These are phyloP conservation scores for Neocrepidodera transversa DNA, from an alignment of 2,888 invertebrate species.

Conservation along the genomic window DNA sequence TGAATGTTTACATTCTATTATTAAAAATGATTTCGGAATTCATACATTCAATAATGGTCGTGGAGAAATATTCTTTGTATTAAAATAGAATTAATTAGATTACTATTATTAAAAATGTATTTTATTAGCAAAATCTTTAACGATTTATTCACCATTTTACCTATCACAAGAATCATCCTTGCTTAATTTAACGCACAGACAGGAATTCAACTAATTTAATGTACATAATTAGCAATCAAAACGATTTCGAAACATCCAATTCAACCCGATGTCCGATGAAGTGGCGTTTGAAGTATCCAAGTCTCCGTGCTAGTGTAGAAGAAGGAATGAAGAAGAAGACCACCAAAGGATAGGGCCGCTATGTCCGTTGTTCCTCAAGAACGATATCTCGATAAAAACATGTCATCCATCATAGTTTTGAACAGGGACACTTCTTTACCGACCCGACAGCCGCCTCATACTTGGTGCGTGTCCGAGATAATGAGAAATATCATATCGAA, in stretches of 20 bases:
- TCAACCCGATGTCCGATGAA: constrained; percentile 7
- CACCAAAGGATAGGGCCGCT: constrained; percentile 51
- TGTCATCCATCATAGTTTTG: constrained; percentile 60
- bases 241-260: constrained; percentile 28
- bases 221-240: constrained; percentile 29
- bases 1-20: no score
- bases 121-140: no score
- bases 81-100: no score
- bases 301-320: constrained; percentile 20
- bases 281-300: constrained; percentile 6
- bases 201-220: constrained; percentile 22
- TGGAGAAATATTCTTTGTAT: no score
- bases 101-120: no score
- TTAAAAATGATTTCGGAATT: no score
- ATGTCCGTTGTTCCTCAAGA: constrained; percentile 52
- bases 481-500: constrained; percentile 51
- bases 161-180: neutral
- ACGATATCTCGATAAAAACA: constrained; percentile 57
- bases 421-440: constrained; percentile 58
- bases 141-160: no score
- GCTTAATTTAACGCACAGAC: constrained; percentile 7
- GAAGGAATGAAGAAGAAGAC: constrained; percentile 38
- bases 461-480: constrained; percentile 51
- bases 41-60: no score
- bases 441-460: constrained; percentile 57